Base-by-base conservation (phyloP, 2,113 vertebrate genomes). In the Tautogolabrus adspersus region DNA sequence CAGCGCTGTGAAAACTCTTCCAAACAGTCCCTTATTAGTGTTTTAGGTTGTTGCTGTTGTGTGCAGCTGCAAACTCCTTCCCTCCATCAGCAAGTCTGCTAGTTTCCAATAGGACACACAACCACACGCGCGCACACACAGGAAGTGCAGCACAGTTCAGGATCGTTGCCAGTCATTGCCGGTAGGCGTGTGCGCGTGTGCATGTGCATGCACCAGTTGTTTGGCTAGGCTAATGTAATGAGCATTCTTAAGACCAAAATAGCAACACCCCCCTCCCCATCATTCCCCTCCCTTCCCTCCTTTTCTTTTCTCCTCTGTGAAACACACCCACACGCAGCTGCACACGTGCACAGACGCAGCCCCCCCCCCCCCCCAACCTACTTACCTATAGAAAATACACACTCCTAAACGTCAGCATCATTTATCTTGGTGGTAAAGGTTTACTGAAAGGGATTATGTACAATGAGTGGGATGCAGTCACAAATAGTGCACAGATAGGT, bases 401-500 rank as follows among this genome's bases (percentile, higher is more conserved):
- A 70, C 63, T 60, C 11, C 55, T 22, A 54, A 80, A 87, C 70
- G 67, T 90, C 83, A 82, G 63, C 84, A 67, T 86, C 73, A 73
- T 82, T 79, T 10, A 59, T 70, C 63, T 63, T 8, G 52, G 52
- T 40, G 72, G 60, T 75, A 72, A 72, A 75, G 84, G 72, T 87
- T 81, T 54, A 51, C 77, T 73, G 73, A 83, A 72, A 82, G 78
- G 82, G 86, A 90, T 90, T 90, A 84, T 88, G 82, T 83, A 64
- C 83, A 69, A 77, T 66, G 80, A 89, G 88, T 89, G 82, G 88
- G 88, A 69, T 30, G 88, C 73, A 40, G 82, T 75, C 82, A 26
- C 64, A 92, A 92, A 92, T 93, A 90, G 84, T 83, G 83, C 77
- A 66, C 61, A 57, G 67, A 88, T 89, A 60, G 55, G 66, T 89